Evolutionary conservation across 2,113 vertebrate genomes (phyloP), one percentile per base, ranked within the genome.

Genomic region (Serilophus lunatus): DNA sequence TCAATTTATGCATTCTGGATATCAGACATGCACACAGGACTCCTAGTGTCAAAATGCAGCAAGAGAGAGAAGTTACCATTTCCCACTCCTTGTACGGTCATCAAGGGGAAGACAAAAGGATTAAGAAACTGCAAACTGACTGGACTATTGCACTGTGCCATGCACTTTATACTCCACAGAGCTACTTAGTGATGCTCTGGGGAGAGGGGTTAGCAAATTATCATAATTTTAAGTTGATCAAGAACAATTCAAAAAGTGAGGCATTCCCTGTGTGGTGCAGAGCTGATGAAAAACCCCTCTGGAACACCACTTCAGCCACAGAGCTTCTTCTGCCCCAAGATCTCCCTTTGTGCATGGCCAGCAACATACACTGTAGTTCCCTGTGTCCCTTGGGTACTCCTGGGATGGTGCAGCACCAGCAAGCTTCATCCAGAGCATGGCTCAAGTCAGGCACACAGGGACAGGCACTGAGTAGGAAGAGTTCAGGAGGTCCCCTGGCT

Each of bases 301-400:
- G 49, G 15, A 82, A 9, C 14, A 59, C 28, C 22, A 16, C 28
- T 63, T 86, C 49, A 53, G 13, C 24, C 0, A 0, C 26, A 69
- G 18, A 16, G 6, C 9, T 88, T 29, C 51, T 75, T 54, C 71
- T 69, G 7, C 7, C 3, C 4, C 10, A 29, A 28, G 10, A 38
- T 26, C 29, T 72, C 16, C 24, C 18, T 56, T 63, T 47, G 12
- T n/a, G 15, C 40, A 11, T 7, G 31, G 36, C 6, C 24, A 86
- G 0, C 13, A 11, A 26, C 15, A 54, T 7, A 33, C 29, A 23
- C 1, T 1, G 6, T 13, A 6, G 29, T 44, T n/a, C 33, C 8
- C 13, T 24, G 8, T 11, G 29, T 29, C 20, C 24, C 1, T 6
- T 26, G 33, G 6, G 12, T 44, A 45, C 26, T 65, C 36, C 68